A percentile compares a stretch with the other conserved stretches of the same genome.
Conservation (phyloP, 2,888 invertebrate genomes). For the Eupithecia dodoneata region DNA sequence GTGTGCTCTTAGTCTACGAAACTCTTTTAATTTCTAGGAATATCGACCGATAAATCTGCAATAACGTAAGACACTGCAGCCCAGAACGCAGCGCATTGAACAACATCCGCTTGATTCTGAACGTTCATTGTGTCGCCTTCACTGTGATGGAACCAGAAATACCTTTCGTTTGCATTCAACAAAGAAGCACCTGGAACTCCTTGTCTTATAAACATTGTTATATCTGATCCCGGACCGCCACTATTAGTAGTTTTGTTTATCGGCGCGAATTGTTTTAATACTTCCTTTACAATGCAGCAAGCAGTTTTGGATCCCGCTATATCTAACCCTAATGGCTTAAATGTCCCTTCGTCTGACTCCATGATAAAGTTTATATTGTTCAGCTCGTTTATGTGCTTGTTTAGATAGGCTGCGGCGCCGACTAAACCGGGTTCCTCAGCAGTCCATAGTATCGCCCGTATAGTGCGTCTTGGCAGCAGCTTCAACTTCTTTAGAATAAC, state of each 20-base stretch:
- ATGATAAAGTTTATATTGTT: slow-evolving; percentile 89
- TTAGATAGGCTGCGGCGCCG: slow-evolving; percentile 87
- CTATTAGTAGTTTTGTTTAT: slow-evolving; percentile 83
- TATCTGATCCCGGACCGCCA: slow-evolving; percentile 87
- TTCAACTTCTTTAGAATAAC: slow-evolving; percentile 86
- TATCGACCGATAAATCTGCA: slow-evolving; percentile 87
- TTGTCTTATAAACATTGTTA: slow-evolving; percentile 83
- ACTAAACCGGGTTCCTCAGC: slow-evolving; percentile 89
- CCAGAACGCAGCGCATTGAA: slow-evolving; percentile 89
- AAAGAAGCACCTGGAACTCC: slow-evolving; percentile 89
- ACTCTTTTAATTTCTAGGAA: slow-evolving; percentile 75
- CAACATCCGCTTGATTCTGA: slow-evolving; percentile 86
- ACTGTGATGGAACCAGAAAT: slow-evolving; percentile 89
- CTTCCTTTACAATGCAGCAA: slow-evolving; percentile 87
- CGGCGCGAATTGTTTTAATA: slow-evolving; percentile 85
- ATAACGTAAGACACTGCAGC: slow-evolving; percentile 88
- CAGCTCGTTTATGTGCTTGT: slow-evolving; percentile 82
- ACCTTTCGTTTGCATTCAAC: slow-evolving; percentile 87
- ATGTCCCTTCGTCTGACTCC: slow-evolving; percentile 94
- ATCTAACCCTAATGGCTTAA: slow-evolving; percentile 88
- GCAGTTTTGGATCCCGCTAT: slow-evolving; percentile 86
- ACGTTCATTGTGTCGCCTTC: slow-evolving; percentile 90
- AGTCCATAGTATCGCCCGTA: slow-evolving; percentile 91
- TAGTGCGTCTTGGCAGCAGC: slow-evolving; percentile 87
- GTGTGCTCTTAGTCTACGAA: not conserved